These are phyloP conservation scores for Synanthedon vespiformis DNA, from an alignment of 2,888 invertebrate genomes.

Conservation along the genomic window DNA sequence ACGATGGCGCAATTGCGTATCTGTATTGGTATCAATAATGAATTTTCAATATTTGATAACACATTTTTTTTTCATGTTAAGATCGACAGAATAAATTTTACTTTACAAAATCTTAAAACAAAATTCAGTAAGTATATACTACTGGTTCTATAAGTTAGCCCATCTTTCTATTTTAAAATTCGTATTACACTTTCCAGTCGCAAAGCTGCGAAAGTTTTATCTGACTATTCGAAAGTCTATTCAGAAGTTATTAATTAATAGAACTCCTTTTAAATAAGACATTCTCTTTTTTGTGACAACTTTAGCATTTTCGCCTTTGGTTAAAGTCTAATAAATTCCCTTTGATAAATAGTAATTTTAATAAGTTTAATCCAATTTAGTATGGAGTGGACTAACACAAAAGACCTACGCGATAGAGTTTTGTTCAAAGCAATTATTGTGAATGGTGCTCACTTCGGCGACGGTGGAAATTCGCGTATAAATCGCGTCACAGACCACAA, in stretches of 20 bases:
- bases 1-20: constrained; percentile 13
- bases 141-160: background rate
- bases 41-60: too few species aligned
- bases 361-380: too few species aligned
- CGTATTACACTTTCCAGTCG: background rate
- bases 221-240: background rate
- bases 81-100: too few species aligned
- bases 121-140: background rate
- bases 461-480: constrained; percentile 67
- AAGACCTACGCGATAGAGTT: constrained; percentile 48
- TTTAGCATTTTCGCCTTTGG: too few species aligned
- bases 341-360: too few species aligned
- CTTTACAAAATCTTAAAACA: background rate
- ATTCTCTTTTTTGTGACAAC: background rate
- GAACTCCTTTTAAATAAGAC: background rate
- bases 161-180: background rate
- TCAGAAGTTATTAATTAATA: background rate
- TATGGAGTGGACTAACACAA: constrained; percentile 27
- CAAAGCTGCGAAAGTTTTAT: background rate
- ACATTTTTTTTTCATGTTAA: too few species aligned
- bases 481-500: constrained; percentile 71
- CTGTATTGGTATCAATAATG: too few species aligned
- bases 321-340: too few species aligned
- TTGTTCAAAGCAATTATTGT: constrained; percentile 66
- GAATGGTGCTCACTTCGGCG: constrained; percentile 67